Percentiles rank a stretch among this genome's conserved stretches.
phyloP scores from a whole-genome alignment of 92 coral and sea anemone species.

The Montipora capitata region DNA sequence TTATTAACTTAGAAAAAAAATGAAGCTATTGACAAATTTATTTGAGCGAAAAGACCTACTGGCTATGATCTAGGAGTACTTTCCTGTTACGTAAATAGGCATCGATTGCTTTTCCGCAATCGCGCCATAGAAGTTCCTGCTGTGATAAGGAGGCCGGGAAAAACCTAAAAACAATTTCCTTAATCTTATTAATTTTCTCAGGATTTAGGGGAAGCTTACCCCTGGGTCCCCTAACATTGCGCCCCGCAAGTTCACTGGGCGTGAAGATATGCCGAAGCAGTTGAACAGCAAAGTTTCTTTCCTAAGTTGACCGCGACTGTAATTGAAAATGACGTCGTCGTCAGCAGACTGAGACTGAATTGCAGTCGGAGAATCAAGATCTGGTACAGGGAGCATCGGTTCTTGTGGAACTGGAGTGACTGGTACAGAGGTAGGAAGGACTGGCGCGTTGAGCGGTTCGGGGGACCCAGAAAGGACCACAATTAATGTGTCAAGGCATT shows the following conservation, averaged over 20 bases:
- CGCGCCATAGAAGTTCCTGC: conserved; percentile 25
- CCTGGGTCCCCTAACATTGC: conserved; percentile 15
- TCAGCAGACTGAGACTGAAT: neutral
- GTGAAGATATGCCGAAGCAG: neutral
- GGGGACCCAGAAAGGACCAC: neutral
- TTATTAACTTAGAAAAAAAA: too few relatives aligned
- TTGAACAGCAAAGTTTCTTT: conserved; percentile 16
- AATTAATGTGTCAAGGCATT: neutral
- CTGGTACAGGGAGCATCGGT: neutral
- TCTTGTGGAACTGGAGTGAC: neutral
- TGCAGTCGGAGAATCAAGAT: neutral
- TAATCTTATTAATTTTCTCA: conserved; percentile 3
- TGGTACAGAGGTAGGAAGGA: neutral
- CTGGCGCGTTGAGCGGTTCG: neutral
- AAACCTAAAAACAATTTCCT: conserved; percentile 11
- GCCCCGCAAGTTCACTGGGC: neutral
- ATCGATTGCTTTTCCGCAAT: conserved; percentile 28
- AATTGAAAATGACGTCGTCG: neutral
- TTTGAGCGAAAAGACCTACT: too few relatives aligned
- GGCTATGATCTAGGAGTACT: too few relatives aligned
- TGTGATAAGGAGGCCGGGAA: neutral
- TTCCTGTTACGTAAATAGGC: too few relatives aligned
- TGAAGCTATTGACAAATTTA: too few relatives aligned
- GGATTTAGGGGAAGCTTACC: conserved; percentile 21
- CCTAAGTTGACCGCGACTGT: neutral